These are phyloP conservation scores for Echinometra lucunter DNA, from an alignment of 53 echinoderm and acorn worm species.

Conservation along the genomic window DNA sequence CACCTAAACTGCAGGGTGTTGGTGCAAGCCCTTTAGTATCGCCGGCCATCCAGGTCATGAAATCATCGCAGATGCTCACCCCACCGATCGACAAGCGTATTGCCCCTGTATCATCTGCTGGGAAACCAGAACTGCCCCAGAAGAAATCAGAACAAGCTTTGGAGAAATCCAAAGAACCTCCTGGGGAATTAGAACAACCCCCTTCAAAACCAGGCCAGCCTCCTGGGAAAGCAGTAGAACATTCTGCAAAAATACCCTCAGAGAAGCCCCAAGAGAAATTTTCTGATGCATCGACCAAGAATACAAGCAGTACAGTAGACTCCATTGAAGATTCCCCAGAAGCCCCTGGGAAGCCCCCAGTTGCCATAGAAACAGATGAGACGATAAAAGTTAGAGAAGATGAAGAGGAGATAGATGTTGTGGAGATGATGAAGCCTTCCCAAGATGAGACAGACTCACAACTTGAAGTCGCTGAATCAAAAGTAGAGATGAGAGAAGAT, in stretches of 20 bases:
- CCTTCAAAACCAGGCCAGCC: not conserved
- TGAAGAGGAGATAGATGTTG: slow-evolving; percentile 11
- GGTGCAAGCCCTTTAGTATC: not conserved
- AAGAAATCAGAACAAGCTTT: not conserved
- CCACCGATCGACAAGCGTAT: slow-evolving; percentile 8
- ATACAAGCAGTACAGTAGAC: not conserved
- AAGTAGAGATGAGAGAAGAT: not conserved
- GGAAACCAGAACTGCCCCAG: not conserved
- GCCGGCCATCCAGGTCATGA: slow-evolving; percentile 5
- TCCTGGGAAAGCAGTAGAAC: not conserved
- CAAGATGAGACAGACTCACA: slow-evolving; percentile 7
- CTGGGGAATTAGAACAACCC: not conserved
- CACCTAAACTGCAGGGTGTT: not conserved
- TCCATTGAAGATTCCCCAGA: not conserved
- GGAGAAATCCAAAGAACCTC: not conserved
- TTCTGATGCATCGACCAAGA: not conserved
- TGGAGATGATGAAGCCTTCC: not conserved
- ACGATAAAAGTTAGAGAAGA: not conserved
- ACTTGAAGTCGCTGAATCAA: not conserved
- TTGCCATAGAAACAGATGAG: not conserved
- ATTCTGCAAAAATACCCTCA: not conserved
- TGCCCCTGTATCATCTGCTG: not conserved
- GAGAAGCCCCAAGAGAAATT: not conserved
- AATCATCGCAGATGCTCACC: slow-evolving; percentile 30
- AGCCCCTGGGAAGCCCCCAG: not conserved